A percentile compares a stretch with the other conserved stretches of the same genome.
Evolutionary conservation across 92 coral and sea anemone species (phyloP).

Genomic region (Hydrozoanthus gracilis): DNA sequence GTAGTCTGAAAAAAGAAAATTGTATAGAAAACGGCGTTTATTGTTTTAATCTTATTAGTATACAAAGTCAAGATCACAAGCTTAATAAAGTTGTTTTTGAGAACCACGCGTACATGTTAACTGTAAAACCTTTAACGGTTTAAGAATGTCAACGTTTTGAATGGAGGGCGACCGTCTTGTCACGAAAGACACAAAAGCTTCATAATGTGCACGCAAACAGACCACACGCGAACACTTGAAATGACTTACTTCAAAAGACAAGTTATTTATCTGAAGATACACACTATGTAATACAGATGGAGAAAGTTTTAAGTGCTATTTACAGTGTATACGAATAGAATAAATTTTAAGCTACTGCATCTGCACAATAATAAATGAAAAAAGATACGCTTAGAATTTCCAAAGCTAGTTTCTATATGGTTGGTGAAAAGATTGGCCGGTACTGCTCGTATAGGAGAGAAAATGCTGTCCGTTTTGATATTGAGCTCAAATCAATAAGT

Average conservation of each 20-base stretch:
- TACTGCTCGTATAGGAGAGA: no score
- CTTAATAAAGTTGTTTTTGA: not conserved
- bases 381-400: no score
- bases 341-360: no score
- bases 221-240: constrained; percentile 33
- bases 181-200: constrained; percentile 9
- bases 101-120: constrained; percentile 12
- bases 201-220: not conserved
- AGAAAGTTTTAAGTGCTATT: not conserved
- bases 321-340: not conserved
- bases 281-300: not conserved
- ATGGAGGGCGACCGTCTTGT: not conserved
- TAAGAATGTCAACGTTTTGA: not conserved
- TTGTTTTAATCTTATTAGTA: not conserved
- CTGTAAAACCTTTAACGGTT: not conserved
- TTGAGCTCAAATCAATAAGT: no score
- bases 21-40: not conserved
- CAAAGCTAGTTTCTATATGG: no score
- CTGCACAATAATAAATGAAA: no score
- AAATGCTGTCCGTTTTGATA: no score
- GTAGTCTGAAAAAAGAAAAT: not conserved
- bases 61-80: constrained; percentile 10
- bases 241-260: not conserved
- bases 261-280: not conserved
- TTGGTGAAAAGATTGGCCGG: no score